These are phyloP conservation scores for Drosophila meridiana DNA, from an alignment of 2,888 invertebrate genomes.

Conservation along the genomic window DNA sequence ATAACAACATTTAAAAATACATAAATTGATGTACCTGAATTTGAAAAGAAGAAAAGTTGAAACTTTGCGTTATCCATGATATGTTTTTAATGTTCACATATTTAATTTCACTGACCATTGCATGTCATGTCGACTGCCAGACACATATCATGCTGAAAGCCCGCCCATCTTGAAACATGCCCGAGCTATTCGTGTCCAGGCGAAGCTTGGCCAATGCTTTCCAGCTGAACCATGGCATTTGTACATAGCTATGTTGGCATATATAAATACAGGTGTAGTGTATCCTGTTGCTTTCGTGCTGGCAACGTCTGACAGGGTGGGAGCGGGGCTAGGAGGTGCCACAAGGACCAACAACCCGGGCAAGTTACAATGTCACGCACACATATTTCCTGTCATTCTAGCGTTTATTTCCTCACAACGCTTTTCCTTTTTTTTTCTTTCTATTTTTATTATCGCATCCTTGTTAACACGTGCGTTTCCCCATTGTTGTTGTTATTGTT, in stretches of 20 bases:
- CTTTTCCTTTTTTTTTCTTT: conserved; percentile 38
- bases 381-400: conserved; percentile 77
- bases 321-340: neutral
- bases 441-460: conserved; percentile 64
- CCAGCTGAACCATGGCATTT: conserved; percentile 9
- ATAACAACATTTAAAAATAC: neutral
- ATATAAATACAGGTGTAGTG: conserved; percentile 36
- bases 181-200: conserved; percentile 33
- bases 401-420: conserved; percentile 74
- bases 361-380: conserved; percentile 77
- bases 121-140: conserved; percentile 40
- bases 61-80: neutral
- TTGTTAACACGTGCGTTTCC: conserved; percentile 76
- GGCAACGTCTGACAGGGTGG: conserved; percentile 1
- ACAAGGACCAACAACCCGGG: conserved; percentile 27
- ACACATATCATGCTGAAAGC: conserved; percentile 36
- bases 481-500: conserved; percentile 40
- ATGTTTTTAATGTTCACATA: conserved; percentile 5
- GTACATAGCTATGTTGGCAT: conserved; percentile 20
- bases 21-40: no score
- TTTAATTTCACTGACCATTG: conserved; percentile 33
- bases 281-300: conserved; percentile 59
- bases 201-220: conserved; percentile 32
- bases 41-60: neutral
- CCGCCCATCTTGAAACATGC: conserved; percentile 31